phyloP scores from a whole-genome alignment of 2,888 invertebrate genomes.

The Agapostemon virescens region DNA sequence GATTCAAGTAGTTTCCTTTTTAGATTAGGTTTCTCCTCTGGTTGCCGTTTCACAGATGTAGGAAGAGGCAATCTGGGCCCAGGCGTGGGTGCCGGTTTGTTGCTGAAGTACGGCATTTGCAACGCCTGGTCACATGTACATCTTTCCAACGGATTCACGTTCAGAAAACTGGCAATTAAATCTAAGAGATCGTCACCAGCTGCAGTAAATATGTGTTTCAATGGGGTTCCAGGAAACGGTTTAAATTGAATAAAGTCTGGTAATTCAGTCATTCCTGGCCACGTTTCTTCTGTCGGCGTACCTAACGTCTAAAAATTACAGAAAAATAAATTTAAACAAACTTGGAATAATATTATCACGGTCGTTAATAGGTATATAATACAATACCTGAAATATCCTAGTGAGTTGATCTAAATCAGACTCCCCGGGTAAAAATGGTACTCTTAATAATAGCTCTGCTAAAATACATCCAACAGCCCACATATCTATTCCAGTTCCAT shows the following conservation, averaged over 20 bases:
- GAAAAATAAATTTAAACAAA: not conserved
- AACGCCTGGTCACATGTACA: slow-evolving; percentile 92
- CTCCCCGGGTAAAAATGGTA: slow-evolving; percentile 97
- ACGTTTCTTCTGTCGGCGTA: slow-evolving; percentile 94
- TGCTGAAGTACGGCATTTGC: slow-evolving; percentile 94
- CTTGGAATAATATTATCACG: not conserved
- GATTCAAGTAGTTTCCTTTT: slow-evolving; percentile 89
- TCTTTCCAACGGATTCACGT: slow-evolving; percentile 91
- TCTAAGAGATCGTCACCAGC: slow-evolving; percentile 94
- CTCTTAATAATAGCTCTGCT: slow-evolving; percentile 94
- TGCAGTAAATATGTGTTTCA: slow-evolving; percentile 96
- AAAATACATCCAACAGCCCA: slow-evolving; percentile 99
- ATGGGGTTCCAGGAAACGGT: slow-evolving; percentile 89
- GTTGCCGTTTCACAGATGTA: slow-evolving; percentile 83
- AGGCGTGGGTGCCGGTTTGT: slow-evolving; percentile 93
- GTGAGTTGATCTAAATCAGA: slow-evolving; percentile 98
- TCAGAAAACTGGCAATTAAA: slow-evolving; percentile 88
- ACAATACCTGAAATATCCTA: slow-evolving; percentile 92
- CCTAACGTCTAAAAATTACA: slow-evolving; percentile 84
- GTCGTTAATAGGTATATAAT: not conserved
- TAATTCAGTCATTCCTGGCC: slow-evolving; percentile 91
- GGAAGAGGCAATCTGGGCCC: slow-evolving; percentile 92
- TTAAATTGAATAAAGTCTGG: slow-evolving; percentile 97
- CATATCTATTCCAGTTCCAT: slow-evolving; percentile 97
- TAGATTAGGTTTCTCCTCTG: slow-evolving; percentile 86